Base-by-base conservation (phyloP, 2,888 invertebrate species). In the Cryptops parisi region DNA sequence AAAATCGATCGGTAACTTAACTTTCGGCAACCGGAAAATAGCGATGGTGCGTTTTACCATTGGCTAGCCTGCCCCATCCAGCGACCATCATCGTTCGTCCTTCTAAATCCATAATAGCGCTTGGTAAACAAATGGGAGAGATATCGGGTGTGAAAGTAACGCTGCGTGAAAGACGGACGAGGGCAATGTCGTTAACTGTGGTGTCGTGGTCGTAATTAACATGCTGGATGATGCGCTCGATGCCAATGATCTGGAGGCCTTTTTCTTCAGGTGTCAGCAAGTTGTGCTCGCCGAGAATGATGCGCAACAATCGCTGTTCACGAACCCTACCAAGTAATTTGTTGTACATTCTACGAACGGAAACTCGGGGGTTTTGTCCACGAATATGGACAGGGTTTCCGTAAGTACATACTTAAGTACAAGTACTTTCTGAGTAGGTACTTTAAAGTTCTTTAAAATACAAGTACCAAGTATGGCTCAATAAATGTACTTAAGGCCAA, bases 51-150 rank as follows among this genome's bases (percentile, higher is more conserved):
- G 9, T 46, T 46, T 52, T 45, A 45, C 52, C 44, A 33, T 52
- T 45, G 21, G 44, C 4, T 5, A 44, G 27, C 45, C 40, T 52
- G 5, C 52, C 52, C 52, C 52, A 52, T 19, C 52, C 52, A 6
- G 40, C 40, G 12, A 38, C 44, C 2, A 21, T 43, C 15, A 52
- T 45, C 5, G 17, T 33, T 52, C 25, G 6, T 5, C 40, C 27
- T 25, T 27, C 27, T 12, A 52, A 6, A 26, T 52, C 52, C 21
- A 45, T 22, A 15, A n/a, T 22, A 4, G 26, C 22, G 4, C 24
- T 50, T 17, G 52, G 52, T 6, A 52, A 33, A 33, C 52, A 52
- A 3, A 52, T 45, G 2, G 52, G 52, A 12, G 17, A 17, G 23
- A 52, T 52, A 26, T 26, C 45, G 2, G 24, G 15, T 27, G 25